A percentile compares a stretch with the other conserved stretches of the same genome.
Evolutionary conservation across 2,888 invertebrate genomes (phyloP).

Genomic region (Abscondita cerata): DNA sequence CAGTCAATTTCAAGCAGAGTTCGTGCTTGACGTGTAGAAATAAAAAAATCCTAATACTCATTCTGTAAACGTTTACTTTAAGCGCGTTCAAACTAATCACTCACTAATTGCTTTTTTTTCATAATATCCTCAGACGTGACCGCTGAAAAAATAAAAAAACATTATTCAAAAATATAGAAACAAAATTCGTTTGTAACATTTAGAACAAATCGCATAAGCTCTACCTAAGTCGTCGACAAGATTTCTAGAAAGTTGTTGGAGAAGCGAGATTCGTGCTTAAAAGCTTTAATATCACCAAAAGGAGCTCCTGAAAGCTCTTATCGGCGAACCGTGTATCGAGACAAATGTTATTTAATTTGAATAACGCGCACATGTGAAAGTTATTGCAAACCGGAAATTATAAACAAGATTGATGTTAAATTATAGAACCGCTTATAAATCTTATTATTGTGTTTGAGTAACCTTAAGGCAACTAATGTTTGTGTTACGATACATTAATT

Average conservation of each 20-base stretch:
- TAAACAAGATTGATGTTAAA: not conserved
- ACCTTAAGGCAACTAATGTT: constrained; percentile 15
- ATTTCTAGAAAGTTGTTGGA: constrained; percentile 36
- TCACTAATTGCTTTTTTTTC: constrained; percentile 23
- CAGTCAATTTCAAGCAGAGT: constrained; percentile 15
- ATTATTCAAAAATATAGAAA: constrained; percentile 22
- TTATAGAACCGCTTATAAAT: constrained; percentile 6
- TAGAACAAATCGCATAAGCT: constrained; percentile 33
- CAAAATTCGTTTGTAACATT: no score
- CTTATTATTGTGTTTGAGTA: constrained; percentile 7
- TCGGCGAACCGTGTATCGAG: not conserved
- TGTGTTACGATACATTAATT: constrained; percentile 18
- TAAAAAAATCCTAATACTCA: constrained; percentile 15
- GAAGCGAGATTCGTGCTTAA: constrained; percentile 30
- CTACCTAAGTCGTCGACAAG: constrained; percentile 35
- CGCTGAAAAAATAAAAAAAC: no score
- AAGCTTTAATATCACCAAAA: constrained; percentile 29
- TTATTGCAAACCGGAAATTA: not conserved
- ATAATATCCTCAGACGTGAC: constrained; percentile 20
- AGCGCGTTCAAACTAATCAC: constrained; percentile 15
- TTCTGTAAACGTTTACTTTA: constrained; percentile 12
- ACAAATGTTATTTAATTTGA: not conserved
- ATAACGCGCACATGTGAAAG: not conserved
- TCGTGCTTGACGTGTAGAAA: constrained; percentile 19
- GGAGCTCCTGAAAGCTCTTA: not conserved